Base-by-base conservation (phyloP, 2,113 vertebrate species). In the Psammodynastes pulverulentus region DNA sequence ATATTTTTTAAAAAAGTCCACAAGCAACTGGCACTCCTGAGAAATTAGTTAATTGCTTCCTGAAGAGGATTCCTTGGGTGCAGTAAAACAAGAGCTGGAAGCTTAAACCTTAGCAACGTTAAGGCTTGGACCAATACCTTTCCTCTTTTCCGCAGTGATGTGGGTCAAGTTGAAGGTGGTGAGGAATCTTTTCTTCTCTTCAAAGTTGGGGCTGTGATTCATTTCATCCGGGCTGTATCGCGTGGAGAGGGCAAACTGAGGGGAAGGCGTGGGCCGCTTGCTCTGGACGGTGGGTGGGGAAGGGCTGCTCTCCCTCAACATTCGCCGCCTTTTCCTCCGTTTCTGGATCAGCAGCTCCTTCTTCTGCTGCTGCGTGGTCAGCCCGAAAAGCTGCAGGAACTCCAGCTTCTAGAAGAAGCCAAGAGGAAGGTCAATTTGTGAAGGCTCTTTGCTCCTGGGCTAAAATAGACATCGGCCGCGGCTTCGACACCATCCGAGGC, bases 141-240 rank as follows among this genome's bases (percentile, higher is more conserved):
- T 98, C 95, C 98, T 98, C 97, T 98, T 98, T 96, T 99, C 98
- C 0, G 98, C 92, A 5, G 98, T 99, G 97, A 99, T 97, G 91
- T 99, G 99, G 0, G 98, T 98, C 90, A 99, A 98, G 97, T 98
- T 99, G 97, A 99, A 99, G 97, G 98, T 98, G 91, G 98, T 99
- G 95, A 99, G 98, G 97, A 99, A 99, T 89, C 97, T 98, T 49
- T 98, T 99, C 97, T 99, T 99, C 96, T 99, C 99, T 95, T 99
- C 99, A 10, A 99, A 98, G 96, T 99, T 98, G 45, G 99, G 99
- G 58, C 98, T 98, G 95, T 96, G 98, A 98, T 99, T 98, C 98
- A 99, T 99, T 89, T 99, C 98, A 10, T 99, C 99, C 0, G 99
- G 98, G 88, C 98, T 99, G 96, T 99, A 99, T 94, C 98, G 98